Evolutionary conservation across 2,113 vertebrate species (phyloP).

Genomic region (Mesoclemmys tuberculata): DNA sequence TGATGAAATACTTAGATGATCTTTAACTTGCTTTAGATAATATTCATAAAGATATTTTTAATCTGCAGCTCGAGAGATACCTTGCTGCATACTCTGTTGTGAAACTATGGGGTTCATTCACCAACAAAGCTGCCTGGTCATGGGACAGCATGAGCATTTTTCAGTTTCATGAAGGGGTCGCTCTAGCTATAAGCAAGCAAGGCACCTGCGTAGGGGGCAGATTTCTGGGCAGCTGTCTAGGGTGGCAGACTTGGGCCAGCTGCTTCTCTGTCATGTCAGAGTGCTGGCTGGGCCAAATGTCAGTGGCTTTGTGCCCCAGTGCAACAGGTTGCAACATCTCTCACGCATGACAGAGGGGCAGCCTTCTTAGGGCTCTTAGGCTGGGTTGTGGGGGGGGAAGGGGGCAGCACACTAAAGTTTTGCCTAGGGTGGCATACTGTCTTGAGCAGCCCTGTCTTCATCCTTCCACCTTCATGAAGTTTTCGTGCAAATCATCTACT

Average conservation of each 20-base stretch:
- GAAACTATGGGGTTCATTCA: not conserved
- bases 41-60: not conserved
- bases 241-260: no score
- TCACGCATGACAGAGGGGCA: no score
- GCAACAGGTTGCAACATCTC: no score
- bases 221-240: no score
- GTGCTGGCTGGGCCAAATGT: no score
- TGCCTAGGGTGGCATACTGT: not conserved
- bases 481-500: rapidly evolving
- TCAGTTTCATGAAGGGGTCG: not conserved
- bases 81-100: not conserved
- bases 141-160: not conserved
- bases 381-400: no score
- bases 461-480: not conserved
- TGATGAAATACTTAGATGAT: not conserved
- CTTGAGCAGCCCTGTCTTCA: not conserved
- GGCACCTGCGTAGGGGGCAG: no score
- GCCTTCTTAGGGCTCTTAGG: not conserved
- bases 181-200: no score
- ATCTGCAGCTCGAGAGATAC: not conserved
- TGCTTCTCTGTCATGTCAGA: no score
- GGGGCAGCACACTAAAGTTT: not conserved
- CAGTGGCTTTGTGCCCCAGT: no score
- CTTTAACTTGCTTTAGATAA: not conserved
- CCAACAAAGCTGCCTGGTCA: not conserved